Base-by-base conservation (phyloP, 2,113 vertebrate species). In the Melanerpes aurifrons region DNA sequence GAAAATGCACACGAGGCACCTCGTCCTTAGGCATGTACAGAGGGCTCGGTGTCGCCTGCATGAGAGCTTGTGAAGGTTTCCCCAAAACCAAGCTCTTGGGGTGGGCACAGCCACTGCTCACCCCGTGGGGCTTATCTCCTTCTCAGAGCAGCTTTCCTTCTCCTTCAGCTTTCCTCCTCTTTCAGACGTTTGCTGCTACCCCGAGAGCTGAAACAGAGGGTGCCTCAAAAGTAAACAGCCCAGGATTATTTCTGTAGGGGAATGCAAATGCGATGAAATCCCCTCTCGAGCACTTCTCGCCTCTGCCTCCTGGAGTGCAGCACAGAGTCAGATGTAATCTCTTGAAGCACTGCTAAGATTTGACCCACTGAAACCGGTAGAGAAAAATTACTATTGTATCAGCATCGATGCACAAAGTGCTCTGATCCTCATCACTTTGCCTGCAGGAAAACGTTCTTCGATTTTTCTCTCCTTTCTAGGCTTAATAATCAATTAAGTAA, bases 401-500 rank as follows among this genome's bases (percentile, higher is more conserved):
- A 8, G 50, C n/a, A 11, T 45, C 9, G 7, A 80, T 58, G 53
- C 54, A 24, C 19, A 61, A 25, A 72, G 12, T 11, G 50, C 64
- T 70, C 25, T 54, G 32, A 78, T 94, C 69, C 64, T 25, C 57
- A 5, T 32, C 48, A 43, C 47, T 86, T 48, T 76, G 70, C 47
- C 48, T 29, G 74, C 40, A 59, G 68, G 72, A 95, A 88, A 48
- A 47, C 28, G 26, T 57, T 7, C 22, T 87, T 92, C n/a, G 50
- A 59, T 89, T 81, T 85, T 75, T 80, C n/a, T 45, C 21, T 37
- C 21, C 40, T 72, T 85, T 66, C 63, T 63, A 54, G 58, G 47
- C 77, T 81, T 58, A 83, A 75, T 58, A 78, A 86, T 87, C 75
- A 88, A 82, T 95, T 90, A 75, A 47, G 53, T 54, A 93, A 96